Base-by-base conservation (phyloP, 2,113 vertebrate species). In the Carassius gibelio region DNA sequence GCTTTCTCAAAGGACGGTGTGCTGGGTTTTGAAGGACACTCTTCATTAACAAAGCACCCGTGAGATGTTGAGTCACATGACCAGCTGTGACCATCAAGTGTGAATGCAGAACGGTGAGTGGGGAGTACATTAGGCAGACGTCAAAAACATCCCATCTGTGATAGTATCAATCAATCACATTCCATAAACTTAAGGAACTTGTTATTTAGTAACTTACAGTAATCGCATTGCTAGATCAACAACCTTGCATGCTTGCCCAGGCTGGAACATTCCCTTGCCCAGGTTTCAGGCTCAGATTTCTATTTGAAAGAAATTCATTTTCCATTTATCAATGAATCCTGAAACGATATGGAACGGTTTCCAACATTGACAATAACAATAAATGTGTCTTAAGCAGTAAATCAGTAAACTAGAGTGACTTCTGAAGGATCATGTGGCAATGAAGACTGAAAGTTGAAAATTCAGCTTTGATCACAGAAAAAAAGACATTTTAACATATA, bases 91-190 rank as follows among this genome's bases (percentile, higher is more conserved):
- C 64, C 81, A 68, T 48, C 14, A 50, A 71, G 42, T 59, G 5
- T 81, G 19, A 23, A 52, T 62, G 42, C 13, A 38, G 69, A 23
- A 79, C 15, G 15, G 57, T 66, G 59, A 55, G 5, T 17, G 21
- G 88, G 4, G 50, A 52, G 50, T 52, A 52, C 50, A 52, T 52
- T 52, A 52, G 50, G 50, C 0, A 81, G 84, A 84, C 74, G 81
- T 90, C 88, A 87, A 82, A 89, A 64, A 87, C 4, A 85, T 90
- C 86, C 7, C 3, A 71, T 71, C 38, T 48, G 71, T 23, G 71
- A 74, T 48, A 74, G n/a, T 5, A 23, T 71, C 68, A 75, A 5
- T 76, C 45, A 75, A 76, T 55, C 75, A 77, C 87, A 17, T 17
- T 55, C 84, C 85, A 72, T 36, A 2, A 69, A 85, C 50, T 42